Evolutionary conservation across 2,888 invertebrate species (phyloP), one percentile per base, ranked within the genome.

Genomic region (Schrankia costaestrigalis): DNA sequence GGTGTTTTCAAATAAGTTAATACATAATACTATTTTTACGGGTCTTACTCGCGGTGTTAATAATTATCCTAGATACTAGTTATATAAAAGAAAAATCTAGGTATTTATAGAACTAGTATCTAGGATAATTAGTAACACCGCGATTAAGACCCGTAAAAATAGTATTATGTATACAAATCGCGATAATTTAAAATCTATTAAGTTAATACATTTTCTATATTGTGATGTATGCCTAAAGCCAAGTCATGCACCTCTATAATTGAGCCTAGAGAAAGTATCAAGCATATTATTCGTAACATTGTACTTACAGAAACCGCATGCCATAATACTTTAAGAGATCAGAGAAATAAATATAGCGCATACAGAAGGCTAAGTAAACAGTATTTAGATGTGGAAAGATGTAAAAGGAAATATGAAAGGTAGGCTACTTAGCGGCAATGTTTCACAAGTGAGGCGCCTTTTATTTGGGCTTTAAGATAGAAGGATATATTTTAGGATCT

Each of bases 381-480:
- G 26, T 45, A 50, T 41, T 37, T 46, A 40, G 58, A 49, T 48
- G 49, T 54, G 36, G 50, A 54, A 55, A 51, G 26, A 47, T 54
- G 47, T 56, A 35, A 45, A 35, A 56, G 51, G 54, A 52, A 52
- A 56, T 30, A 52, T 53, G 57, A 61, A 46, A 50, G 43, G 45
- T 50, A 82, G n/a, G 82, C 81, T 71, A 39, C 23, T 24, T 39
- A 75, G 77, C 74, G 63, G 74, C 70, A 35, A 68, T 76, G 86
- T 86, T 78, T 83, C 86, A 87, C 86, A 87, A 87, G 86, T 87
- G 86, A 86, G 85, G 87, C 86, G 86, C 86, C 86, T 81, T 82
- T 69, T 72, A 46, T 63, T 67, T 58, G 68, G 75, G 71, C 62
- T 71, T 64, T 67, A 50, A 52, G 52, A 54, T 66, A 58, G 58